These are phyloP conservation scores for Rhynchophorus ferrugineus DNA, from an alignment of 1,140 invertebrate genomes.

Conservation along the genomic window DNA sequence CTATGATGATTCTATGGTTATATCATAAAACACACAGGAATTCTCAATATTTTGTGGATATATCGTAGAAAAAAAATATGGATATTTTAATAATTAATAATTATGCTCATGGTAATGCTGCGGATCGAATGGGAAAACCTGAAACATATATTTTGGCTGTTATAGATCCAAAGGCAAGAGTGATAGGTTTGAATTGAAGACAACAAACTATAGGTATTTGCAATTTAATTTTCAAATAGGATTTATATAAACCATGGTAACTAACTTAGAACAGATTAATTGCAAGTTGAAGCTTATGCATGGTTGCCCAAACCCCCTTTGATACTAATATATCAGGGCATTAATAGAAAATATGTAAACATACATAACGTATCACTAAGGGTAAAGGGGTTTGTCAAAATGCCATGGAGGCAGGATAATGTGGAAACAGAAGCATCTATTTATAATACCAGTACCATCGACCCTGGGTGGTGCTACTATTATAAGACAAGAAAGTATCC, in stretches of 20 bases:
- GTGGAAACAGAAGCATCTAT: slow-evolving; percentile 95
- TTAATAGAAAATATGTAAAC: slow-evolving; percentile 89
- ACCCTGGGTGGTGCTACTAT: slow-evolving; percentile 92
- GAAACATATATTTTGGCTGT: slow-evolving; percentile 93
- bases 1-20: no score
- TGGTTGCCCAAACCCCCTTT: slow-evolving; percentile 86
- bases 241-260: slow-evolving; percentile 8
- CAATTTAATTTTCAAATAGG: background rate
- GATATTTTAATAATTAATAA: slow-evolving; percentile 88
- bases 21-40: no score
- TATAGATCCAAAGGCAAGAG: slow-evolving; percentile 90
- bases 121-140: slow-evolving; percentile 80
- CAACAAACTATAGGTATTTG: slow-evolving; percentile 80
- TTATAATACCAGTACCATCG: slow-evolving; percentile 89
- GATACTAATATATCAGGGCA: slow-evolving; percentile 93
- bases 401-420: slow-evolving; percentile 97
- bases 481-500: slow-evolving; percentile 94
- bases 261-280: slow-evolving; percentile 83
- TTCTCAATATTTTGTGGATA: no score
- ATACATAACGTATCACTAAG: slow-evolving; percentile 91
- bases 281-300: slow-evolving; percentile 90
- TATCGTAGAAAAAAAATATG: no score
- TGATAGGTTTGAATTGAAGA: slow-evolving; percentile 95
- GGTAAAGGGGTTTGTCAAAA: slow-evolving; percentile 94
- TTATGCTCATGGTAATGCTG: slow-evolving; percentile 92